These are phyloP conservation scores for Drosophila longiperda DNA, from an alignment of 2,888 invertebrate genomes.

Conservation along the genomic window DNA sequence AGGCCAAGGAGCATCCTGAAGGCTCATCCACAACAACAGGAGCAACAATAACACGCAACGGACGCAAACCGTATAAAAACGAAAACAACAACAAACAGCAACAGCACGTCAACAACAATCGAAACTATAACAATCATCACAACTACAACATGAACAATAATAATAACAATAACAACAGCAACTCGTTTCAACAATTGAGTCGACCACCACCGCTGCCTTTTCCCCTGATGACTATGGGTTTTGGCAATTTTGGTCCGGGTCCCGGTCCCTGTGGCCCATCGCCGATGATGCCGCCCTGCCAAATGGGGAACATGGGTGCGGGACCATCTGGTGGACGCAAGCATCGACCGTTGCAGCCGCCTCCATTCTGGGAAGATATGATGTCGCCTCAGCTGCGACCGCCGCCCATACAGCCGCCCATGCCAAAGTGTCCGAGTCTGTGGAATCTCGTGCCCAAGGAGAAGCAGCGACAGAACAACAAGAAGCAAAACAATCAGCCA, in stretches of 20 bases:
- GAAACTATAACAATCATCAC: conserved; percentile 29
- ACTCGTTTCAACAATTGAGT: conserved; percentile 42
- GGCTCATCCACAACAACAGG: not conserved
- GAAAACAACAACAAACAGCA: conserved; percentile 24
- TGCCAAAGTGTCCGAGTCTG: conserved; percentile 70
- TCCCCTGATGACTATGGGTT: conserved; percentile 58
- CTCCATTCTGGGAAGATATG: conserved; percentile 75
- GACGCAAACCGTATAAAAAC: conserved; percentile 26
- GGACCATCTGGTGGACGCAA: conserved; percentile 20
- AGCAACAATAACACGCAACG: conserved; percentile 25
- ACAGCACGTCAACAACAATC: conserved; percentile 16
- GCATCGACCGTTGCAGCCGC: conserved; percentile 63
- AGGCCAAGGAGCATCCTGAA: conserved; percentile 35
- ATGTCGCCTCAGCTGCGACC: conserved; percentile 63
- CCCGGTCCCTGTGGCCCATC: conserved; percentile 39
- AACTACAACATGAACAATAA: conserved; percentile 33
- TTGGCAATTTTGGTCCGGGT: conserved; percentile 56
- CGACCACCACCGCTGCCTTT: conserved; percentile 66
- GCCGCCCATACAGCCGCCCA: conserved; percentile 70
- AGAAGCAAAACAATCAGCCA: conserved; percentile 24
- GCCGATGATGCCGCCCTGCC: conserved; percentile 37
- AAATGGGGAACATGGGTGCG: conserved; percentile 31
- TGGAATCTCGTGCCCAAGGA: conserved; percentile 71
- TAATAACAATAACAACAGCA: conserved; percentile 27
- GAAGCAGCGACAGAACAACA: conserved; percentile 18